Evolutionary conservation across 2,113 vertebrate genomes (phyloP), one percentile per base, ranked within the genome.

Genomic region (Spermophilus dauricus): DNA sequence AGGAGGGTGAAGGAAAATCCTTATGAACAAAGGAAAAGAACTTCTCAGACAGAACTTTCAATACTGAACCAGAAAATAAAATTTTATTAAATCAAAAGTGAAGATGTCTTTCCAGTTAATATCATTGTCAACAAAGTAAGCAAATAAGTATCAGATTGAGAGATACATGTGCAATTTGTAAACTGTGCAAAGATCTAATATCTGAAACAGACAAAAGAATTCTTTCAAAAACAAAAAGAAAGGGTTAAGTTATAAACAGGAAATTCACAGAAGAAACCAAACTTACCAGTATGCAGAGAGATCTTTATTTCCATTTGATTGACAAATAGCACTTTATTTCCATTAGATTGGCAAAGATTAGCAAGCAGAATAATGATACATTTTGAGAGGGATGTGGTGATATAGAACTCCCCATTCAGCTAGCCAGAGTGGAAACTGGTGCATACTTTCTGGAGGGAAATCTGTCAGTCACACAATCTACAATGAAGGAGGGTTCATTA

Each of bases 261-360:
- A 37, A 67, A 48, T 48, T 95, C 77, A 88, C 48, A 81, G 67
- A 94, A 75, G 42, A 90, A 81, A 96, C 28, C 30, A 63, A 85
- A 83, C 34, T 85, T 32, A 53, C 10, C 30, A 42, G 37, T 28
- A 11, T 8, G 12, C 48, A n/a, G 17, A 72, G 11, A 72, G 63
- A 80, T 28, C 18, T 70, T 90, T 69, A 24, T 73, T 18, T 80
- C 37, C 37, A 51, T 94, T 51, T 67, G 72, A 61, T 51, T 89
- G 30, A n/a, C 69, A 61, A 82, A 89, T 51, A 51, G 48, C 28
- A 30, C 18, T 77, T 90, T 69, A 24, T 73, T 18, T 70, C 45
- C 37, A 51, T 94, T 51, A 76, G 72, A 61, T 51, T 89, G 30
- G n/a, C 69, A 61, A 82, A 89, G 82, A 75, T 56, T 67, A 76